Evolutionary conservation across 2,888 invertebrate genomes (phyloP), one percentile per base, ranked within the genome.

Genomic region (Gnatocerus cornutus): DNA sequence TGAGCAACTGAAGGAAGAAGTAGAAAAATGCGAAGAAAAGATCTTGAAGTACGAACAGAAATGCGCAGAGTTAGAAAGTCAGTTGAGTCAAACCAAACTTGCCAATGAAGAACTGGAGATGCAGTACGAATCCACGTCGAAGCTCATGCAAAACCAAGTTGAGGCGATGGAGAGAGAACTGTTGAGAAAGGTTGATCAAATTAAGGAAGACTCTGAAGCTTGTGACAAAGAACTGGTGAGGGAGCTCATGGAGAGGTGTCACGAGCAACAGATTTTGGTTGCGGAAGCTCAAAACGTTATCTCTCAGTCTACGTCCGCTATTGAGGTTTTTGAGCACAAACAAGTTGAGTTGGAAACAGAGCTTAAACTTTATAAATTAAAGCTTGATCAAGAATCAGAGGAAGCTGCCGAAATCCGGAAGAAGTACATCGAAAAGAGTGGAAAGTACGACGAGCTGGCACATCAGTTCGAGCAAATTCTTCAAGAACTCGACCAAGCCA

Each of bases 1-100:
- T 0, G 89, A 89, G 76, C 86, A 86, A 78, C 81, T 90, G 78
- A 77, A 87, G 86, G 79, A 78, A 83, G 77, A 85, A 78, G 59
- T 85, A 12, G 74, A 78, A 14, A 71, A 70, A 7, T 80, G 78
- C 50, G 85, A 85, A 73, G 72, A 72, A 29, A 78, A 79, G 53
- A 77, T 83, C 10, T 59, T 85, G 0, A 77, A 81, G 21, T 78
- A 76, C 27, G 84, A 85, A 75, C 74, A 74, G 12, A 81, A 80
- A 76, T 79, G 78, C 45, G 76, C 78, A 41, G 76, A 80, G 39
- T 66, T 84, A 9, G 71, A 55, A 5, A 73, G 77, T 1, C 81
- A 84, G 67, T 71, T 84, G 12, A 71, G 79, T 27, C 73, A 79
- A 37, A 69, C 80, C 0, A 76, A 75, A 48, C 71, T 69, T 10